These are phyloP conservation scores for Arge pagana DNA, from an alignment of 2,888 invertebrate species.

Conservation along the genomic window DNA sequence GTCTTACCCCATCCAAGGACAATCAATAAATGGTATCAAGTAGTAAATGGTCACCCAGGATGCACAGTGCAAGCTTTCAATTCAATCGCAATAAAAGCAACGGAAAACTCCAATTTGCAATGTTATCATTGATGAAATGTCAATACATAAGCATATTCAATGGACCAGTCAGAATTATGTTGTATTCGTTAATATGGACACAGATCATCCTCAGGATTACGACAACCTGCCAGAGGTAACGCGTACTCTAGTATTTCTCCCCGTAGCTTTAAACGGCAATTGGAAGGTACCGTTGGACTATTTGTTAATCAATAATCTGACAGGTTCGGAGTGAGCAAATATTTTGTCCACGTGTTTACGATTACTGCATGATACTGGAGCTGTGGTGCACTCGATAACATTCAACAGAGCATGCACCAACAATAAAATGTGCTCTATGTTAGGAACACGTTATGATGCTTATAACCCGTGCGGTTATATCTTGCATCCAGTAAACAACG, in stretches of 20 bases:
- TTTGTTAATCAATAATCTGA: constrained; percentile 31
- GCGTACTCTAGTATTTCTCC: constrained; percentile 30
- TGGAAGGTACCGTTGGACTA: constrained; percentile 34
- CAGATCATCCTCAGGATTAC: constrained; percentile 7
- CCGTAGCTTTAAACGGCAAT: constrained; percentile 25
- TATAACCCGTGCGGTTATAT: constrained; percentile 14
- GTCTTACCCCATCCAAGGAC: not conserved
- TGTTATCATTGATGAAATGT: constrained; percentile 7
- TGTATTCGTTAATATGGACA: constrained; percentile 17
- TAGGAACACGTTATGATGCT: constrained; percentile 24
- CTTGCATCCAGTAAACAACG: constrained; percentile 17
- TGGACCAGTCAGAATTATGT: constrained; percentile 12
- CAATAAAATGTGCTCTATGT: constrained; percentile 27
- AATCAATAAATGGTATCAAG: not conserved
- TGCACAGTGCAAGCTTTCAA: not conserved
- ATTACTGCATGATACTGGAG: constrained; percentile 24
- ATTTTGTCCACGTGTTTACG: constrained; percentile 26
- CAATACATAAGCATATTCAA: constrained; percentile 1
- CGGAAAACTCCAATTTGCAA: no score
- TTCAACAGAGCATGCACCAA: constrained; percentile 24
- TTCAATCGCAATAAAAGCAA: no score
- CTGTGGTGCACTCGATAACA: constrained; percentile 29
- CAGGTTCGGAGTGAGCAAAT: constrained; percentile 26
- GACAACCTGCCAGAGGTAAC: constrained; percentile 23
- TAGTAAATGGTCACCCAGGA: constrained; percentile 1